Percentiles rank a stretch among this genome's conserved stretches.
Evolutionary conservation across 2,888 invertebrate species (phyloP).

Genomic region (Frankliniella fusca): DNA sequence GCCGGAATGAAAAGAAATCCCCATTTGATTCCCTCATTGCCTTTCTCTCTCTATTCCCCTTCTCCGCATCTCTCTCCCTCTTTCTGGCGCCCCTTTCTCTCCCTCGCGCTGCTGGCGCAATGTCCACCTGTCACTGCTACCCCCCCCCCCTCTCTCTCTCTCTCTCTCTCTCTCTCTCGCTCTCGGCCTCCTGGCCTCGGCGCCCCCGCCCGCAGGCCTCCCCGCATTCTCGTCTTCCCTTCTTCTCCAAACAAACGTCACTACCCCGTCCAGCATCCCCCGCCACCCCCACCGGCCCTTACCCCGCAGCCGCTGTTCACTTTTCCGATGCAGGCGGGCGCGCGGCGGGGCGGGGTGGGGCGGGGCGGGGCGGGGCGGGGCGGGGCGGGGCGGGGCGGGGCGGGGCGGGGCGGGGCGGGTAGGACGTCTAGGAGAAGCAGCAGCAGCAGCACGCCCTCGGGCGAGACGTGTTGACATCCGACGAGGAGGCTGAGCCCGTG

Average conservation of each 20-base stretch:
- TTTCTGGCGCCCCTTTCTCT: background rate
- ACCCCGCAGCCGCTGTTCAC: background rate
- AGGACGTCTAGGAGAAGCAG: no score
- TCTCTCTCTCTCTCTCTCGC: no score
- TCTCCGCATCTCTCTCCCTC: background rate
- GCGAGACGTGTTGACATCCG: conserved; percentile 15
- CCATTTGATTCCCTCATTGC: conserved; percentile 18
- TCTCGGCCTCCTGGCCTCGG: background rate
- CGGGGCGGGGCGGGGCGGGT: no score
- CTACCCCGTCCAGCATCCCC: background rate
- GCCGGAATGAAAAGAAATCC: conserved; percentile 12
- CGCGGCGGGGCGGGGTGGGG: no score
- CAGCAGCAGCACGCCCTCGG: no score
- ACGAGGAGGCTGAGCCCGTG: background rate
- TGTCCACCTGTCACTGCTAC: conserved; percentile 11
- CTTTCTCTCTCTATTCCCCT: background rate
- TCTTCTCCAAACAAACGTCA: conserved; percentile 18
- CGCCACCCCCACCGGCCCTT: background rate
- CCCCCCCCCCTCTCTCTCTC: no score
- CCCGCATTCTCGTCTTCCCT: background rate
- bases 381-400: no score
- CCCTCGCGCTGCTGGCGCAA: background rate
- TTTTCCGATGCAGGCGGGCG: background rate
- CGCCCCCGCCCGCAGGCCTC: background rate
- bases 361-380: no score